phyloP scores from a whole-genome alignment of 2,113 vertebrate genomes.

The Hydrolagus affinis region DNA sequence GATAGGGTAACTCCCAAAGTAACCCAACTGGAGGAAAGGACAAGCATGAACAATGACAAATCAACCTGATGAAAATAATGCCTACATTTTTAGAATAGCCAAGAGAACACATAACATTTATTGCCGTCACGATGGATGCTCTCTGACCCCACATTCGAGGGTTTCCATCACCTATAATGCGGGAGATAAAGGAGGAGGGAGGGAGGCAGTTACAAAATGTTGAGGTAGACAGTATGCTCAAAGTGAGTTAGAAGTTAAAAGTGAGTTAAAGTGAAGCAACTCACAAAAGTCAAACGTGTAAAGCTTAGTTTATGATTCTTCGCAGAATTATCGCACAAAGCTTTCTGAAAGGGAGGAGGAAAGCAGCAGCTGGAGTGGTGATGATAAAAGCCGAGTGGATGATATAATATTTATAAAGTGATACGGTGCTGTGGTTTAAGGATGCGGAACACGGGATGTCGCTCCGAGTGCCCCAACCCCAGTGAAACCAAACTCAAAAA shows the following conservation, averaged over 20 bases:
- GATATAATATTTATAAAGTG: conserved; percentile 16
- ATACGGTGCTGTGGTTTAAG: background rate
- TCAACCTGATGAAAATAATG: background rate
- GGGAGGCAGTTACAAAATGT: too few relatives aligned
- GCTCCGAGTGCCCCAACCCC: background rate
- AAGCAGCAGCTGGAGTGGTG: background rate
- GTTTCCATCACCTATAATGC: too few relatives aligned
- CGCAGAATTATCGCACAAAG: too few relatives aligned
- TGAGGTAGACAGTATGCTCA: too few relatives aligned
- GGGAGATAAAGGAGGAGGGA: too few relatives aligned
- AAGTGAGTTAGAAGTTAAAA: too few relatives aligned
- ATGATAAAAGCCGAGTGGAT: conserved; percentile 5
- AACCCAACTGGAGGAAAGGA: background rate
- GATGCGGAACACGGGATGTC: background rate
- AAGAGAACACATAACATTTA: background rate
- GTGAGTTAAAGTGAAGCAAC: too few relatives aligned
- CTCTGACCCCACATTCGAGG: too few relatives aligned
- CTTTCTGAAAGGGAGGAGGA: background rate
- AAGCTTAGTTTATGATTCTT: too few relatives aligned
- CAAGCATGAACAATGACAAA: background rate
- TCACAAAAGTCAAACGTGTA: too few relatives aligned
- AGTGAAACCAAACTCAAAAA: background rate
- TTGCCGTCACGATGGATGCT: background rate
- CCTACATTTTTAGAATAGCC: background rate
- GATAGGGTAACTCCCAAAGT: too few relatives aligned